Percentiles rank a stretch among this genome's conserved stretches.
Evolutionary conservation across 2,888 invertebrate genomes (phyloP).

Genomic region (Ennomos erosarius): DNA sequence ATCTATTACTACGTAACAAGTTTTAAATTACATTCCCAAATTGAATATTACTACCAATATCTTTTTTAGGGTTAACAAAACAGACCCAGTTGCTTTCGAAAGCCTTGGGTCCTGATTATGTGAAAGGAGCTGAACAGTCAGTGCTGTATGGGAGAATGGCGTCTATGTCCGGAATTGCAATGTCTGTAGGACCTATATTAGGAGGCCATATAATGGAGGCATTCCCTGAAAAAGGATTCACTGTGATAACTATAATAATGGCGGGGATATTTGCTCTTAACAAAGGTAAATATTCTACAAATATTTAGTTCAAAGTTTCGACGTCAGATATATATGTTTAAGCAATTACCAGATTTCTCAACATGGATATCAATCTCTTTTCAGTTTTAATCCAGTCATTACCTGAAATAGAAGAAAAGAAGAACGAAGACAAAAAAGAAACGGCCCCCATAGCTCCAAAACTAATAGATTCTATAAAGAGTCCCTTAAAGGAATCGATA

Average conservation of each 20-base stretch:
- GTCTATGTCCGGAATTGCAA: conserved; percentile 86
- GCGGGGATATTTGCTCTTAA: conserved; percentile 50
- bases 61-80: conserved; percentile 84
- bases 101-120: conserved; percentile 85
- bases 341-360: no score
- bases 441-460: conserved; percentile 36
- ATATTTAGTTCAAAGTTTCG: no score
- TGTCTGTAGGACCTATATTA: conserved; percentile 86
- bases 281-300: conserved; percentile 43
- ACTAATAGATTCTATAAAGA: conserved; percentile 43
- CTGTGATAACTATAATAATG: conserved; percentile 64
- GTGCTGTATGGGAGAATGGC: conserved; percentile 83
- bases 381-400: conserved; percentile 51
- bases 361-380: conserved; percentile 31
- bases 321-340: no score
- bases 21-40: background rate
- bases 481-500: conserved; percentile 59
- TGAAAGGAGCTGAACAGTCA: conserved; percentile 73
- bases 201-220: conserved; percentile 85
- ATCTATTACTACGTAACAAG: background rate
- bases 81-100: conserved; percentile 87
- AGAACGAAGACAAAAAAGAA: conserved; percentile 31
- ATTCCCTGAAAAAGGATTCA: conserved; percentile 76
- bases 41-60: background rate
- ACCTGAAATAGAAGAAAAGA: conserved; percentile 44